Evolutionary conservation across 2,888 invertebrate genomes (phyloP), one percentile per base, ranked within the genome.

Genomic region (Stegophylla sp.): DNA sequence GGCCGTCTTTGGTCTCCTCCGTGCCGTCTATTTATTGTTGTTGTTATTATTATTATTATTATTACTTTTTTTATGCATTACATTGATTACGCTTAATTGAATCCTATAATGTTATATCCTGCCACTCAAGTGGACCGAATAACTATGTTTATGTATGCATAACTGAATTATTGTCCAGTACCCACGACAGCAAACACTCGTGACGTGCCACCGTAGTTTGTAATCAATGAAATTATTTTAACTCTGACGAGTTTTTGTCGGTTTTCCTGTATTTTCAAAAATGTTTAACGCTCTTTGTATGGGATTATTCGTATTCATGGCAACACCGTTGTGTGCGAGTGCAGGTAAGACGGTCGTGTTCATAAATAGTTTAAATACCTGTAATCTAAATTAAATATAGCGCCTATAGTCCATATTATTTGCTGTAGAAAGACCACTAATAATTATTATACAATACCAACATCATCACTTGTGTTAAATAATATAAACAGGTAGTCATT

Each of bases 31-130:
- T 69, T 51, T 69, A 28, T 67, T 66, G 4, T 23, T 67, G 13
- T 67, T 67, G 23, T 48, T 48, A 26, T 67, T 56, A 56, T 51
- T 69, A n/a, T 67, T 66, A 15, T 66, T 67, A 26, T 45, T 66
- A 12, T 45, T 23, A 15, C 12, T 67, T 10, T 73, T 43, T 5
- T 3, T 28, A 3, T 34, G 13, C 34, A 53, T 66, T 53, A 53
- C 41, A 56, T 51, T 69, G 79, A 71, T 79, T 71, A 61, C 23
- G n/a, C 28, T 79, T 28, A 79, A 79, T 79, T 79, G 23, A 61
- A 41, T 79, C 48, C 34, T 69, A 61, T 69, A 63, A 28, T 20
- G 56, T 67, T 41, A 9, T 71, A 71, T 79, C 71, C 71, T 79
- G 71, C 71, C n/a, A 51, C 51, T 69, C 34, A 79, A 79, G 71